Base-by-base conservation (phyloP, 1,140 invertebrate species). In the Pseudomyrmex pallidus region DNA sequence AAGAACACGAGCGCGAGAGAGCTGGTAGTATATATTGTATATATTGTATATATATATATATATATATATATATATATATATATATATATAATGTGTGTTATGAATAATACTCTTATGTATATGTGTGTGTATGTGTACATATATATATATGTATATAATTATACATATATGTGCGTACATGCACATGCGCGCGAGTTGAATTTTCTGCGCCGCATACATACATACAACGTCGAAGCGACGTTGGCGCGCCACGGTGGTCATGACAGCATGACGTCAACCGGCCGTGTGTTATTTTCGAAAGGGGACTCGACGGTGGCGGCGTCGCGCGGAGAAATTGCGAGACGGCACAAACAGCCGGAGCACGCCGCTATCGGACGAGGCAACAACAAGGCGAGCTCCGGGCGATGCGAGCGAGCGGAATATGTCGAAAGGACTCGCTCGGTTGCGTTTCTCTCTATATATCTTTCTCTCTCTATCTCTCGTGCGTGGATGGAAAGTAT, bases 211-310 rank as follows among this genome's bases (percentile, higher is more conserved):
- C 85, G 90, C 83, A 56, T 82, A 50, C 35, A 35, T 35, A n/a
- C 44, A 68, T 73, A 67, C 82, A 85, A 80, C 68, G 66, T 84
- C 85, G 68, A 74, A 72, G 63, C 86, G 54, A 84, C 63, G 86
- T 87, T 84, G 85, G 86, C 74, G 86, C 78, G 74, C 86, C 73
- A 86, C 74, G 76, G 82, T 89, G 82, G 78, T 89, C 87, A 83
- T 89, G 87, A 89, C 84, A 86, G 89, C 85, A 92, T 94, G 93
- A 94, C 93, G 93, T 94, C 93, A 94, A 91, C 91, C 92, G 89
- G 84, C 92, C 92, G 92, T 91, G 93, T 94, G 93, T 94, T 94
- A 94, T 94, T 94, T 94, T 94, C 92, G 93, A 94, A 94, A 94
- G 92, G 91, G 91, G 92, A 93, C 92, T 93, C 90, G 91, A 89